Evolutionary conservation across 2,888 invertebrate species (phyloP).

Genomic region (Caradrina kadenii): DNA sequence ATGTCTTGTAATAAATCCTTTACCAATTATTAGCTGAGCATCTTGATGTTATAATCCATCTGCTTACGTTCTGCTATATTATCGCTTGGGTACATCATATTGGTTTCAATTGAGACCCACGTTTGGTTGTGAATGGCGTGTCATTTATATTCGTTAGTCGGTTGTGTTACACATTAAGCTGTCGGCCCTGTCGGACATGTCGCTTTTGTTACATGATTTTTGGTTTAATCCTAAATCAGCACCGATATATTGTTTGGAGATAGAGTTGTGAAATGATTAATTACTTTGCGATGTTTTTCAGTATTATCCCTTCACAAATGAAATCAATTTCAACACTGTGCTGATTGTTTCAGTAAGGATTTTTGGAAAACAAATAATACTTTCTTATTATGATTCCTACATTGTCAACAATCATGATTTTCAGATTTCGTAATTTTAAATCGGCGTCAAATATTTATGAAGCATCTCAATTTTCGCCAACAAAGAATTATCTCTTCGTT

Average conservation of each 20-base stretch:
- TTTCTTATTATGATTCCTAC: not conserved
- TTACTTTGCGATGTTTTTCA: not conserved
- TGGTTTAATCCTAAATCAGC: slow-evolving; percentile 32
- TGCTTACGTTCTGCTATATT: slow-evolving; percentile 24
- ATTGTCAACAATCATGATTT: not conserved
- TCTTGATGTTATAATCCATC: slow-evolving; percentile 37
- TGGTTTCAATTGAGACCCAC: slow-evolving; percentile 15
- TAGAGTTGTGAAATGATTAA: slow-evolving; percentile 7
- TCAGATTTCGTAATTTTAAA: not conserved
- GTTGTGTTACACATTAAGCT: slow-evolving; percentile 29
- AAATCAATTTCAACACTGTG: not conserved
- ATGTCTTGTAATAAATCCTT: slow-evolving; percentile 52
- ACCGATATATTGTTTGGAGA: slow-evolving; percentile 15
- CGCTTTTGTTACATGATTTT: slow-evolving; percentile 18
- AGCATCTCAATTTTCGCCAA: slow-evolving; percentile 18
- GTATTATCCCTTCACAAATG: not conserved
- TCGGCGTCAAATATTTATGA: slow-evolving; percentile 32
- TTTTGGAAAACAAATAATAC: too few relatives aligned
- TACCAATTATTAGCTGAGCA: slow-evolving; percentile 45
- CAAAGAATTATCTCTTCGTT: slow-evolving; percentile 20
- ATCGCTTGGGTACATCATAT: slow-evolving; percentile 14
- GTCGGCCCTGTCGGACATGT: slow-evolving; percentile 13
- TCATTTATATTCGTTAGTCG: slow-evolving; percentile 45
- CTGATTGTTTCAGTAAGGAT: not conserved
- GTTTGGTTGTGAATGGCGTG: slow-evolving; percentile 20